These are phyloP conservation scores for Coelopa pilipes DNA, from an alignment of 2,888 invertebrate genomes.

Conservation along the genomic window DNA sequence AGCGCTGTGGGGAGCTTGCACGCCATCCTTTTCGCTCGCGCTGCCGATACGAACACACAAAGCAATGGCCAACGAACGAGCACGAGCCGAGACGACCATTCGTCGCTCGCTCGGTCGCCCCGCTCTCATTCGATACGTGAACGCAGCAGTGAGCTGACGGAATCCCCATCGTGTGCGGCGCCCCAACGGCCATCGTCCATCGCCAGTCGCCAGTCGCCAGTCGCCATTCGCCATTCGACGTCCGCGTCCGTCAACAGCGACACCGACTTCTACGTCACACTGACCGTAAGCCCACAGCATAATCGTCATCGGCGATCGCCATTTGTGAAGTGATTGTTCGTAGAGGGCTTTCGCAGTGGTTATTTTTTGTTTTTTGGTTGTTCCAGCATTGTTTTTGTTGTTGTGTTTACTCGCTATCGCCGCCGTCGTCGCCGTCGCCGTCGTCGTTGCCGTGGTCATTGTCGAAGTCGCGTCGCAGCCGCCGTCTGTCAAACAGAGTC, in stretches of 20 bases:
- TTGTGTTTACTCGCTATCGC: not conserved
- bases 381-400: not conserved
- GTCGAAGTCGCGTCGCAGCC: not conserved
- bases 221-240: not conserved
- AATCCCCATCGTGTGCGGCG: not conserved
- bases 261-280: not conserved
- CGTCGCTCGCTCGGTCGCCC: not conserved
- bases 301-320: not conserved
- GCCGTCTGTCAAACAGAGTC: not conserved
- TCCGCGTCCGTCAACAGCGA: no score
- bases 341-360: not conserved
- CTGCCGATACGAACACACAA: not conserved
- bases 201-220: no score
- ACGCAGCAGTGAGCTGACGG: slow-evolving; percentile 5
- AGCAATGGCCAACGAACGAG: not conserved
- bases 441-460: not conserved
- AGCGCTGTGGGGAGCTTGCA: not conserved
- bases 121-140: slow-evolving; percentile 18
- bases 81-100: not conserved
- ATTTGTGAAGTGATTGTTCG: not conserved
- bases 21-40: not conserved
- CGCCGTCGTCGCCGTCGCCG: slow-evolving; percentile 1
- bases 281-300: not conserved
- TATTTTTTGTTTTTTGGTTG: not conserved
- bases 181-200: no score